A percentile compares a stretch with the other conserved stretches of the same genome.
Conservation (phyloP, 1,140 invertebrate species). For the Orussus abietinus region DNA sequence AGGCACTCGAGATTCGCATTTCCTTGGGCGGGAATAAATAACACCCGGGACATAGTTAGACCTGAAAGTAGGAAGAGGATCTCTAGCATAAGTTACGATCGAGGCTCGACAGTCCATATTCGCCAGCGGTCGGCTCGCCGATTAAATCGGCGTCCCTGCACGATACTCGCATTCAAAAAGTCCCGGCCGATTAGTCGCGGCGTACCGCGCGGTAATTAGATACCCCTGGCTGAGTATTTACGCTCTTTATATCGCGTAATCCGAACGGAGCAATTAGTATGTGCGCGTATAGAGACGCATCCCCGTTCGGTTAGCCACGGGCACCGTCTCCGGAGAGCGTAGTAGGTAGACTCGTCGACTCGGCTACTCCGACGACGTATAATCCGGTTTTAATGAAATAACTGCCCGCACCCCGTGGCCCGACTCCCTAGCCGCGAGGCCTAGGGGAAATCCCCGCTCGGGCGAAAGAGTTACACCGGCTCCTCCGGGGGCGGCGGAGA, state of each 20-base stretch:
- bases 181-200: too few relatives aligned
- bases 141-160: too few relatives aligned
- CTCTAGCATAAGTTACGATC: too few relatives aligned
- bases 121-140: too few relatives aligned
- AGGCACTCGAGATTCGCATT: too few relatives aligned
- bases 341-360: slow-evolving; percentile 11
- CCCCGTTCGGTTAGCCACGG: not conserved
- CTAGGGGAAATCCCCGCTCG: slow-evolving; percentile 3
- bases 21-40: too few relatives aligned
- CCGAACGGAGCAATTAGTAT: slow-evolving; percentile 38
- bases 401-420: slow-evolving; percentile 20
- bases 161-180: too few relatives aligned
- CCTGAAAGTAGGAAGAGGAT: too few relatives aligned
- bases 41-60: too few relatives aligned
- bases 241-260: slow-evolving; percentile 33
- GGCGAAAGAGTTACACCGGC: slow-evolving; percentile 1
- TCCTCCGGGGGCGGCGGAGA: slow-evolving; percentile 6
- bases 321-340: not conserved
- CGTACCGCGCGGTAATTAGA: slow-evolving; percentile 23
- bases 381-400: slow-evolving; percentile 51
- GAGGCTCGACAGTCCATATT: too few relatives aligned
- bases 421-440: not conserved
- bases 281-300: slow-evolving; percentile 5
- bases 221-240: slow-evolving; percentile 25
- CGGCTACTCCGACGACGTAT: slow-evolving; percentile 22